Evolutionary conservation across 2,797 vertebrate species (phyloP).

Genomic region (Argya squamiceps): DNA sequence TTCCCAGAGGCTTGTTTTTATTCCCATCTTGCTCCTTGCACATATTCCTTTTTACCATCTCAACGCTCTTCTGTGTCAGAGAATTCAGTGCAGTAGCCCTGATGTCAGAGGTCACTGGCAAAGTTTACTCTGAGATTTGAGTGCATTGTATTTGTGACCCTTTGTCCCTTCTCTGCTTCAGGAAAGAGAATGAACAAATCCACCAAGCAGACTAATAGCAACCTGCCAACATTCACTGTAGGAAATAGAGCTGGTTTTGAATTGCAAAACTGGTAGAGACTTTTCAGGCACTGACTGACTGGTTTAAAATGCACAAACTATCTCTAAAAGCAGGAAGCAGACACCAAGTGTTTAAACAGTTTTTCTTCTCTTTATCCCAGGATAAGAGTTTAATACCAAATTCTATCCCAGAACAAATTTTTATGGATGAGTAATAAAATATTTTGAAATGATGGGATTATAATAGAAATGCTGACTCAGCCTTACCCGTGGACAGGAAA

Average conservation of each 20-base stretch:
- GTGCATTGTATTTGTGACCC: not conserved
- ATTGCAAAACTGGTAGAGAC: slow-evolving; percentile 26
- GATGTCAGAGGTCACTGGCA: not conserved
- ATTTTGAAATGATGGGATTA: slow-evolving; percentile 62
- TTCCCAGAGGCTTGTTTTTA: not conserved
- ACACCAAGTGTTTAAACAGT: not conserved
- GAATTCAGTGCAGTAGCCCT: not conserved
- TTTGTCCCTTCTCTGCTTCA: not conserved
- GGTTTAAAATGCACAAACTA: slow-evolving; percentile 1
- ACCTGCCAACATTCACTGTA: not conserved
- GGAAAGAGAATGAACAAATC: slow-evolving; percentile 14
- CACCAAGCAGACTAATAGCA: not conserved
- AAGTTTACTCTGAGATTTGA: slow-evolving; percentile 17
- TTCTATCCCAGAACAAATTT: slow-evolving; percentile 29
- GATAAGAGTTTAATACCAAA: slow-evolving; percentile 40
- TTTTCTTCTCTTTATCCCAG: slow-evolving; percentile 48
- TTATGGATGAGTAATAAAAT: slow-evolving; percentile 30
- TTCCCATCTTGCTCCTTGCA: not conserved
- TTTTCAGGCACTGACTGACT: not conserved
- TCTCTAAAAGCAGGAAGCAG: not conserved
- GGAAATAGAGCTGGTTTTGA: slow-evolving; percentile 6
- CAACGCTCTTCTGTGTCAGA: not conserved
- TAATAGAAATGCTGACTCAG: slow-evolving; percentile 35
- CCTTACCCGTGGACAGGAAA: slow-evolving; percentile 40
- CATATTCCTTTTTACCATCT: not conserved